A percentile compares a stretch with the other conserved stretches of the same genome.
phyloP scores from a whole-genome alignment of 2,797 vertebrate genomes.

The Chrosomus eos region DNA sequence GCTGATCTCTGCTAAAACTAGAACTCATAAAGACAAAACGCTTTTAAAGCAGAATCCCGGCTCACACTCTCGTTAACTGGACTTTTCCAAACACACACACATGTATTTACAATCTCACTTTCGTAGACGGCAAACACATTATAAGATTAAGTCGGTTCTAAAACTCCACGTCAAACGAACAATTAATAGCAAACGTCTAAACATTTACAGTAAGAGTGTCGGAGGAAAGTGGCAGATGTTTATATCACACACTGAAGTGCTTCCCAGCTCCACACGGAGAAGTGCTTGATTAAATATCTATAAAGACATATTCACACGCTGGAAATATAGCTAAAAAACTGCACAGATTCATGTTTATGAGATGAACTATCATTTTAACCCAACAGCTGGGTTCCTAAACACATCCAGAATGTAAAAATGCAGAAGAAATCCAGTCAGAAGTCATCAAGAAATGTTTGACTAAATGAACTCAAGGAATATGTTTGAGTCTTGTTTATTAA shows the following conservation, averaged over 20 bases:
- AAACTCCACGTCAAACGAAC: not conserved
- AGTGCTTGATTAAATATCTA: not conserved
- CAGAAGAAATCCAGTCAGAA: not conserved
- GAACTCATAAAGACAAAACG: not conserved
- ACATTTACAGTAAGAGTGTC: slow-evolving; percentile 38
- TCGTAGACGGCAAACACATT: not conserved
- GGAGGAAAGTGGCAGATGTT: slow-evolving; percentile 23
- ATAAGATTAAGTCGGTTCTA: not conserved
- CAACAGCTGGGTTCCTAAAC: not conserved
- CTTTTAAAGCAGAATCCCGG: not conserved
- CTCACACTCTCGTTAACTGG: not conserved
- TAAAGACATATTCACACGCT: not conserved
- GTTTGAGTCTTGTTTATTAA: not conserved
- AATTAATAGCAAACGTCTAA: slow-evolving; percentile 42
- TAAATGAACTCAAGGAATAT: not conserved
- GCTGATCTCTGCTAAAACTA: not conserved
- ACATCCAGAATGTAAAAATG: not conserved
- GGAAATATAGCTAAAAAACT: not conserved
- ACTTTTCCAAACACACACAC: not conserved
- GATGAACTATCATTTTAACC: not conserved
- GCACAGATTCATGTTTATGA: not conserved
- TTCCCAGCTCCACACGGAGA: not conserved
- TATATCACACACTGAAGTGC: slow-evolving; percentile 5
- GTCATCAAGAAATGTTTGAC: not conserved
- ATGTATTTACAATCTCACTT: not conserved